Percentiles rank a stretch among this genome's conserved stretches.
Evolutionary conservation across 2,888 invertebrate species (phyloP).

Genomic region (Diloba caeruleocephala): DNA sequence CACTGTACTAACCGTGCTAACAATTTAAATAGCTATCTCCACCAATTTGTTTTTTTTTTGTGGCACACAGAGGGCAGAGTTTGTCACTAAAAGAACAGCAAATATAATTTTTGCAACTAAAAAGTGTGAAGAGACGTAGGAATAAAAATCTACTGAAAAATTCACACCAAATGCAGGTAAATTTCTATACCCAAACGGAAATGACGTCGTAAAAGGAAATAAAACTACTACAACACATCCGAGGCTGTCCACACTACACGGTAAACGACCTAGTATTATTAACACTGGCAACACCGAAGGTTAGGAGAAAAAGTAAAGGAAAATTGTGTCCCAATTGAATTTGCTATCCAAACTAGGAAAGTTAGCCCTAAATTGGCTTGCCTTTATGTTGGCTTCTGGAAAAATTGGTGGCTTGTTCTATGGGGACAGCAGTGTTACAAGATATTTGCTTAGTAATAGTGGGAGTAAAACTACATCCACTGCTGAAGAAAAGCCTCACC

Average conservation of each 20-base stretch:
- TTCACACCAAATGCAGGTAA: not conserved
- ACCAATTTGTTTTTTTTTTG: too few relatives aligned
- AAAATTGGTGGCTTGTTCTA: too few relatives aligned
- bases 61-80: too few relatives aligned
- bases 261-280: slow-evolving; percentile 26
- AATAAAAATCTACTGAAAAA: too few relatives aligned
- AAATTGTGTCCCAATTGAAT: slow-evolving; percentile 57
- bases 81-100: too few relatives aligned
- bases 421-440: slow-evolving; percentile 8
- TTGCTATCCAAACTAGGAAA: slow-evolving; percentile 55
- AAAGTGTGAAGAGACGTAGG: too few relatives aligned
- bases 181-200: slow-evolving; percentile 2
- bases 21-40: too few relatives aligned
- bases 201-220: not conserved
- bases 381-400: slow-evolving; percentile 18
- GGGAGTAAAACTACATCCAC: too few relatives aligned
- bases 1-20: too few relatives aligned
- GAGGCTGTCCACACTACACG: slow-evolving; percentile 23
- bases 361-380: slow-evolving; percentile 48
- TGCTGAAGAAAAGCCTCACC: too few relatives aligned
- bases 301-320: slow-evolving; percentile 46
- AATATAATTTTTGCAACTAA: too few relatives aligned
- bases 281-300: slow-evolving; percentile 33
- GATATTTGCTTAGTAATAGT: not conserved
- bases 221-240: slow-evolving; percentile 6